Evolutionary conservation across 2,797 vertebrate species (phyloP).

Genomic region (Bradypodion ventrale): DNA sequence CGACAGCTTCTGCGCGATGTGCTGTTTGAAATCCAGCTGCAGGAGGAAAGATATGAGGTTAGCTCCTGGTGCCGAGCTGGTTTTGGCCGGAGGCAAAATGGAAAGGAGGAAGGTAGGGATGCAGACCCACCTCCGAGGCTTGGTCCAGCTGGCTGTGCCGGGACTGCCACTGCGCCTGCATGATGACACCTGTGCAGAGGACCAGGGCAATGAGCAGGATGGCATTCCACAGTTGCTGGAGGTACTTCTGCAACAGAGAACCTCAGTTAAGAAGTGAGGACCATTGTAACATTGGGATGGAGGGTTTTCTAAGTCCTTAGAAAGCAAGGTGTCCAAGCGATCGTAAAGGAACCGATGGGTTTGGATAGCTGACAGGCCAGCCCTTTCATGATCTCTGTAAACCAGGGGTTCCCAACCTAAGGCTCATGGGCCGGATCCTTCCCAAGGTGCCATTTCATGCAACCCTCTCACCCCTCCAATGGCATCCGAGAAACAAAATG

Average conservation of each 20-base stretch:
- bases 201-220: constrained; percentile 91
- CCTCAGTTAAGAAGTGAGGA: rapidly evolving
- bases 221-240: constrained; percentile 95
- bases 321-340: neutral
- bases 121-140: constrained; percentile 80
- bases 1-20: constrained; percentile 79
- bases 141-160: constrained; percentile 78
- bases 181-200: constrained; percentile 89
- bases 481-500: no score
- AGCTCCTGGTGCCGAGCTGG: neutral
- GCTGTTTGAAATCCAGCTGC: constrained; percentile 86
- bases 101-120: rapidly evolving
- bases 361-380: neutral
- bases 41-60: neutral
- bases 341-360: neutral
- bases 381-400: neutral
- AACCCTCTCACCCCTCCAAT: no score
- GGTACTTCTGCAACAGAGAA: constrained; percentile 83
- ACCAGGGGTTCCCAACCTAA: no score
- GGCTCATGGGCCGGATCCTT: no score
- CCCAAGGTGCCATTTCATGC: no score
- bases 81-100: rapidly evolving
- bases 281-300: no score
- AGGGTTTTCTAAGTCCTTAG: no score
- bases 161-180: constrained; percentile 90